Evolutionary conservation across 2,888 invertebrate species (phyloP), one percentile per base, ranked within the genome.

Genomic region (Xestia sexstrigata): DNA sequence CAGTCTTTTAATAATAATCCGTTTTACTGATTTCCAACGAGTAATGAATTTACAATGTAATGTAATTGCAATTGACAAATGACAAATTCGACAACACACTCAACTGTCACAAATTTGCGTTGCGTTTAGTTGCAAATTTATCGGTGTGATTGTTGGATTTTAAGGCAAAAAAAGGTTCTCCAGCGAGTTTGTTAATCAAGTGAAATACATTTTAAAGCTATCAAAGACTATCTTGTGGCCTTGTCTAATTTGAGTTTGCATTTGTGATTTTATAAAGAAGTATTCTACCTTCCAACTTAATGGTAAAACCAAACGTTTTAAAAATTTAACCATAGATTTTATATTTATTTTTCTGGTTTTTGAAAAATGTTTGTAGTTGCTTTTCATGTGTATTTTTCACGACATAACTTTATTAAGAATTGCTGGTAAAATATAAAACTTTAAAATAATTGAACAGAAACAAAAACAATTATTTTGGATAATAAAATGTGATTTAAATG

Each of bases 11-110:
- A 17, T 58, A 73, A 26, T 58, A 73, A 20, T 60, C 39, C 30
- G 8, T 68, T 71, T 74, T 67, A 58, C 42, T 74, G 62, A 68
- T 52, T 65, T 49, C 70, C 49, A 55, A 76, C 55, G 78, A 69
- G 60, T 35, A 60, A 35, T 66, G 66, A 85, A 81, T 79, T 80
- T 66, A 79, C 77, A 71, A 76, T 55, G 35, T 35, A 35, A 35
- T 35, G 35, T 35, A 35, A 42, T 9, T 69, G 66, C 58, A 65
- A 79, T 74, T 87, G 79, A 76, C 85, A 81, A 81, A 80, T 87
- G 79, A 76, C 85, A 81, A 81, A 80, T 62, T 78, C 35, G 65
- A 77, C 58, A 9, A 78, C 79, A 26, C 7, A 60, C 60, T 8
- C 26, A 60, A n/a, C n/a, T 58, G 7, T 26, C 58, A 58, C 26